phyloP scores from a whole-genome alignment of 2,888 invertebrate genomes.

The Balanococcus diminutus region DNA sequence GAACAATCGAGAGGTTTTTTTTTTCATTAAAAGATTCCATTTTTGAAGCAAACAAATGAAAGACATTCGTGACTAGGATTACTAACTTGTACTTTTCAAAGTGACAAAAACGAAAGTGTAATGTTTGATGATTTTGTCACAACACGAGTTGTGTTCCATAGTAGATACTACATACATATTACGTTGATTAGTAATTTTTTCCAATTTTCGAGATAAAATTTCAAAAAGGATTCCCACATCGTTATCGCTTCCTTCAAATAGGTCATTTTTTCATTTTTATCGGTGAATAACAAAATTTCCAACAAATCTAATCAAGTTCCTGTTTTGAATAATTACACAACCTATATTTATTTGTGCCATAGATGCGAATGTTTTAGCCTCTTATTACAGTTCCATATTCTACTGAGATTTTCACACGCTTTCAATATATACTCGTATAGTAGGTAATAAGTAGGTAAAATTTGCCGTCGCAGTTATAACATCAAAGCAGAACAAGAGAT shows the following conservation, averaged over 20 bases:
- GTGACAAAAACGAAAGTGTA: conserved; percentile 4
- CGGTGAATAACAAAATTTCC: not conserved
- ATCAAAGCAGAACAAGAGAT: not conserved
- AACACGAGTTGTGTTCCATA: too few relatives aligned
- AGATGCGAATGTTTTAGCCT: not conserved
- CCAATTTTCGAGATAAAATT: not conserved
- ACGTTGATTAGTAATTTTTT: too few relatives aligned
- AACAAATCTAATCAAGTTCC: not conserved
- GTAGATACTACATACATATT: too few relatives aligned
- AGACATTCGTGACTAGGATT: not conserved
- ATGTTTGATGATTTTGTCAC: not conserved
- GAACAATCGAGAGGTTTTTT: not conserved
- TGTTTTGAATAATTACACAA: not conserved
- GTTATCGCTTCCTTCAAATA: not conserved
- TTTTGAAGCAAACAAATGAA: not conserved
- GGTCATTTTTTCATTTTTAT: not conserved
- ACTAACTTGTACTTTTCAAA: not conserved
- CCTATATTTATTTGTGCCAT: not conserved
- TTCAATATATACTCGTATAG: not conserved
- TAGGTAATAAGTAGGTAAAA: too few relatives aligned
- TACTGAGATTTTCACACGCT: not conserved
- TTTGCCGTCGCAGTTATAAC: not conserved
- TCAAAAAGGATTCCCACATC: not conserved
- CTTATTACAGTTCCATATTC: not conserved
- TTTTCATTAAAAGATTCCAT: not conserved